phyloP scores from a whole-genome alignment of 2,113 vertebrate species.

The Dicerorhinus sumatrensis region DNA sequence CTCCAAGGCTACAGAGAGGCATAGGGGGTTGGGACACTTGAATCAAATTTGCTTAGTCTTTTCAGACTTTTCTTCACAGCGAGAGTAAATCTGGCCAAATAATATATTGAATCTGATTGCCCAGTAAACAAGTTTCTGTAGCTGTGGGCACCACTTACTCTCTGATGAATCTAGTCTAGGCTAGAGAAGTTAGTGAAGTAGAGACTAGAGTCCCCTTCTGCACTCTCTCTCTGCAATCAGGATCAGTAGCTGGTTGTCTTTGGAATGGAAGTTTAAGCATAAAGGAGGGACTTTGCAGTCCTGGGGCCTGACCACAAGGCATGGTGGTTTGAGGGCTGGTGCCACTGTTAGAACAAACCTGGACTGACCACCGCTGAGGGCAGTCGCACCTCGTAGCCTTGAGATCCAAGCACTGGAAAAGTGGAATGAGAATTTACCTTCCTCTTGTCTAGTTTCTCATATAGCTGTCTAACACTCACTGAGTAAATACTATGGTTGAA shows the following conservation, averaged over 20 bases:
- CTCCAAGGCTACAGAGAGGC: slow-evolving; percentile 74
- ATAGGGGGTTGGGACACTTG: slow-evolving; percentile 62
- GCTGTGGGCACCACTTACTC: background rate
- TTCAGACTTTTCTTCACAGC: slow-evolving; percentile 54
- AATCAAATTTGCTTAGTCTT: slow-evolving; percentile 74
- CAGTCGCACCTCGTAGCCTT: slow-evolving; percentile 23
- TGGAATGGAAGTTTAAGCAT: slow-evolving; percentile 62
- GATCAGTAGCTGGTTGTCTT: slow-evolving; percentile 41
- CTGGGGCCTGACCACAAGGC: background rate
- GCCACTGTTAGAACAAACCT: slow-evolving; percentile 43
- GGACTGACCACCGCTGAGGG: background rate
- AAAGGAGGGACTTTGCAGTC: slow-evolving; percentile 1
- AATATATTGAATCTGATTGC: slow-evolving; percentile 32
- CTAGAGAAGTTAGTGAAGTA: slow-evolving; percentile 16
- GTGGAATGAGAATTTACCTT: background rate
- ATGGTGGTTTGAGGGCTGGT: slow-evolving; percentile 44
- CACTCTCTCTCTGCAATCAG: background rate
- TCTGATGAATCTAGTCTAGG: background rate
- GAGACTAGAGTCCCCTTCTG: slow-evolving; percentile 23
- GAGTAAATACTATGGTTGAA: slow-evolving; percentile 3
- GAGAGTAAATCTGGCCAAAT: slow-evolving; percentile 45
- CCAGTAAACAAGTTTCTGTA: slow-evolving; percentile 32
- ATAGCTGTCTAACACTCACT: background rate
- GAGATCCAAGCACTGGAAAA: slow-evolving; percentile 41
- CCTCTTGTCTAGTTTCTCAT: slow-evolving; percentile 21